Percentiles rank a stretch among this genome's conserved stretches.
phyloP scores from a whole-genome alignment of 2,113 vertebrate genomes.

The Ondatra zibethicus region DNA sequence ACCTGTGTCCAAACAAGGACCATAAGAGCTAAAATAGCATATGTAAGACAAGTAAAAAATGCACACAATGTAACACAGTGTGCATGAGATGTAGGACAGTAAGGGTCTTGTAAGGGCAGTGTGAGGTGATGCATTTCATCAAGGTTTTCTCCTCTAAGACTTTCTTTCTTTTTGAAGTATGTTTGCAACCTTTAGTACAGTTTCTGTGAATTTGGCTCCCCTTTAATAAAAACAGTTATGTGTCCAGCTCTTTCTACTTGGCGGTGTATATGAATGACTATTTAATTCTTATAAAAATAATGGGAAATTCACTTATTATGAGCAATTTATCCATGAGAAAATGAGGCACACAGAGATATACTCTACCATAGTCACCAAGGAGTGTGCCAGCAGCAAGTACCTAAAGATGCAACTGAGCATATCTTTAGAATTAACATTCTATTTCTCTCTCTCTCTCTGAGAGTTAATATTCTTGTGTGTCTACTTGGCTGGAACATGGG shows the following conservation, averaged over 20 bases:
- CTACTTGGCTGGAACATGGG: not conserved
- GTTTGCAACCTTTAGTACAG: not conserved
- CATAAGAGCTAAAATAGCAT: not conserved
- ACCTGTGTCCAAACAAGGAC: not conserved
- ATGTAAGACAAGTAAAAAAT: not conserved
- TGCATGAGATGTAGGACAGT: not conserved
- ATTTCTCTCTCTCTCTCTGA: not conserved
- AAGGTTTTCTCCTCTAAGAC: not conserved
- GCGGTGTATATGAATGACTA: not conserved
- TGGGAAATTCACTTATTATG: not conserved
- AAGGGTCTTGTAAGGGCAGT: not conserved
- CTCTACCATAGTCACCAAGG: not conserved
- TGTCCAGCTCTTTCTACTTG: not conserved
- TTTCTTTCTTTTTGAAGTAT: not conserved
- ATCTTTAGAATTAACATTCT: constrained; percentile 11
- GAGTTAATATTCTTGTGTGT: not conserved
- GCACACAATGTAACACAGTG: not conserved
- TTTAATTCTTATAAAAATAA: not conserved
- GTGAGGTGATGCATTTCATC: not conserved
- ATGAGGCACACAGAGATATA: not conserved
- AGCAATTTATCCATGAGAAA: constrained; percentile 14
- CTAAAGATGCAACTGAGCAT: not conserved
- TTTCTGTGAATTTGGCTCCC: not conserved
- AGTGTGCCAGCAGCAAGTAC: not conserved
- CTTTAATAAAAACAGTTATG: not conserved